These are phyloP conservation scores for Oxyura jamaicensis DNA, from an alignment of 2,113 vertebrate species.

Conservation along the genomic window DNA sequence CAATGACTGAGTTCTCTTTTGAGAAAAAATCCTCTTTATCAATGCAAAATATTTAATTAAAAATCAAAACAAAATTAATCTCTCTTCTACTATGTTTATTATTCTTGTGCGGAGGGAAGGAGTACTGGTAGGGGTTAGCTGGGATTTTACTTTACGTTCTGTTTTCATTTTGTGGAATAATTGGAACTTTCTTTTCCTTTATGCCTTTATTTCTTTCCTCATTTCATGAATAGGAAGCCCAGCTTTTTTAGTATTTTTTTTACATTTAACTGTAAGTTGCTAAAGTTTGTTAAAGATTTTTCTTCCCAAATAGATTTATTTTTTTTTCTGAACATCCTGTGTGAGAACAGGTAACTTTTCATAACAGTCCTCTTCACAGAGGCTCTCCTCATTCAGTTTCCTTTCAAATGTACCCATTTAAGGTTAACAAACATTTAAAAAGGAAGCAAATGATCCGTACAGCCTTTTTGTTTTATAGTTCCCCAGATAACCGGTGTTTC, in stretches of 20 bases:
- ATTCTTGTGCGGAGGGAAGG: neutral
- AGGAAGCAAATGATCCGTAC: neutral
- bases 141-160: neutral
- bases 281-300: neutral
- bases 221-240: neutral
- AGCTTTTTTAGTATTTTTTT: neutral
- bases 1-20: neutral
- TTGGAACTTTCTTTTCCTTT: neutral
- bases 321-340: neutral
- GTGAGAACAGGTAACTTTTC: neutral
- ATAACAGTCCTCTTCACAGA: neutral
- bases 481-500: neutral
- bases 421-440: neutral
- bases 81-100: neutral
- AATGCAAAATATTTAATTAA: neutral
- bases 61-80: neutral
- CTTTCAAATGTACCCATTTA: neutral
- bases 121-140: fast-evolving
- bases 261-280: neutral
- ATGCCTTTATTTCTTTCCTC: neutral
- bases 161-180: neutral
- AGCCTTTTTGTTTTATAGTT: neutral
- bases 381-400: neutral
- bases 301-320: neutral
- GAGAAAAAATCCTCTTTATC: neutral